Percentiles rank a stretch among this genome's conserved stretches.
phyloP scores from a whole-genome alignment of 2,113 vertebrate genomes.

The Mugil cephalus region DNA sequence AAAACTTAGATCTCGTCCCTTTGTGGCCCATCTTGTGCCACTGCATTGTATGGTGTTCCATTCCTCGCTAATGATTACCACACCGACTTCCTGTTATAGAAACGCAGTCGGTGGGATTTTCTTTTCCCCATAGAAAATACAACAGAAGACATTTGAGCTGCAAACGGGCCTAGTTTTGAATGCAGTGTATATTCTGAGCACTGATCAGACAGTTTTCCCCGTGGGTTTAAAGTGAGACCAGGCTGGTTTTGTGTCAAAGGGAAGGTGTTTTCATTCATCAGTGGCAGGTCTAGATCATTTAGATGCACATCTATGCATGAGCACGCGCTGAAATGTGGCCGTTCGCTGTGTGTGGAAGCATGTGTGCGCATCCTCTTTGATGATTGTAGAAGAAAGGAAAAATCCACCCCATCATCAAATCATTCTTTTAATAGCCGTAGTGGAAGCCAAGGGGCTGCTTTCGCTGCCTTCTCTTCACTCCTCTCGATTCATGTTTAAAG shows the following conservation, averaged over 20 bases:
- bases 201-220: constrained; percentile 19
- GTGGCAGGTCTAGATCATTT: constrained; percentile 6
- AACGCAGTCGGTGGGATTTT: constrained; percentile 42
- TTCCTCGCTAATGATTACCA: constrained; percentile 57
- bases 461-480: background rate
- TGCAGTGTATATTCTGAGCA: background rate
- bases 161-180: constrained; percentile 13
- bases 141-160: constrained; percentile 64
- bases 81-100: constrained; percentile 56
- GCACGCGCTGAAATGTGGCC: constrained; percentile 8
- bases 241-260: constrained; percentile 35
- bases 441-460: constrained; percentile 6
- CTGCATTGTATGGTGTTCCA: constrained; percentile 55
- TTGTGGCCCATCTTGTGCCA: constrained; percentile 44
- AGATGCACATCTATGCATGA: constrained; percentile 6
- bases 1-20: constrained; percentile 72
- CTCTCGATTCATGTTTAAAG: constrained; percentile 12
- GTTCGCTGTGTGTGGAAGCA: constrained; percentile 32
- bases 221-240: constrained; percentile 50
- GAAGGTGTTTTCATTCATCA: constrained; percentile 46
- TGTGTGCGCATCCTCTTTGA: constrained; percentile 20
- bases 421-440: constrained; percentile 8
- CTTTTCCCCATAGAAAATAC: constrained; percentile 20
- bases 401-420: constrained; percentile 35
- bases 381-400: constrained; percentile 13